These are phyloP conservation scores for Hemibagrus wyckioides DNA, from an alignment of 2,113 vertebrate genomes.

Conservation along the genomic window DNA sequence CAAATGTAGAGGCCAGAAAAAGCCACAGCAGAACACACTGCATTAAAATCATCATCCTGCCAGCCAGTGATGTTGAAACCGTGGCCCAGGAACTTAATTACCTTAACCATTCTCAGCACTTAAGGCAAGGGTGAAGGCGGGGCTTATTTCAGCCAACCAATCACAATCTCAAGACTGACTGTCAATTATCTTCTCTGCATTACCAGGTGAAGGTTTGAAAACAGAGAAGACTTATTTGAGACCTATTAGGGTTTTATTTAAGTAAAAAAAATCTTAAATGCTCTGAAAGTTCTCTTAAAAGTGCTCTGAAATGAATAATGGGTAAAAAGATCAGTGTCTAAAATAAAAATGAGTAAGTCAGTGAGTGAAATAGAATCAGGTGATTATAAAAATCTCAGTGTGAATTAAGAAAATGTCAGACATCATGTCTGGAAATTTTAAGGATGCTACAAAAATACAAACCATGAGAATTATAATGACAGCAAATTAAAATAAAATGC, in stretches of 20 bases:
- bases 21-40: not conserved
- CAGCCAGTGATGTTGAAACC: not conserved
- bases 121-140: constrained; percentile 13
- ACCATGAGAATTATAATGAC: not conserved
- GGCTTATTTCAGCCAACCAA: not conserved
- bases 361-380: not conserved
- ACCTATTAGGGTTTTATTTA: not conserved
- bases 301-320: not conserved
- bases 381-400: not conserved
- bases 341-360: not conserved
- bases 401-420: not conserved
- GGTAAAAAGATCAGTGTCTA: not conserved
- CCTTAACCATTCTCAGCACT: not conserved
- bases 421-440: not conserved
- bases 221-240: not conserved
- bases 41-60: constrained; percentile 36
- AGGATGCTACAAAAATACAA: not conserved
- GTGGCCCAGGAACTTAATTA: accelerated
- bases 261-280: not conserved
- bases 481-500: not conserved
- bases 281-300: not conserved
- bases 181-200: not conserved
- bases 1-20: not conserved
- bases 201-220: not conserved
- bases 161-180: not conserved